Conservation (phyloP, 2,797 vertebrate species). For the Cossypha dichroa region DNA sequence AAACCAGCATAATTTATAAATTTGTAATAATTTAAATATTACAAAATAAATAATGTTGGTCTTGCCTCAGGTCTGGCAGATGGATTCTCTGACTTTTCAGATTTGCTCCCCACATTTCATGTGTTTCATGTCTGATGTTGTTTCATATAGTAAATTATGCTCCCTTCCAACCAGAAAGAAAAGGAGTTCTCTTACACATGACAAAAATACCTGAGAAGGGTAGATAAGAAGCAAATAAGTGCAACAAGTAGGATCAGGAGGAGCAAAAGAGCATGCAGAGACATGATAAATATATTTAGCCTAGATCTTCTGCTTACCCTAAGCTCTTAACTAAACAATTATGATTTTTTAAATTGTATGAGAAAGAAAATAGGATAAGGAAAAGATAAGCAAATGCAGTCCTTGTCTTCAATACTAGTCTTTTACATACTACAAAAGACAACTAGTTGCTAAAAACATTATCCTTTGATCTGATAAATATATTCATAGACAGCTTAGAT, state of each 20-base stretch:
- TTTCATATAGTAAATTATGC: background rate
- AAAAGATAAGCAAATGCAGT: background rate
- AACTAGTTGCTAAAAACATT: background rate
- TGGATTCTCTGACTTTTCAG: background rate
- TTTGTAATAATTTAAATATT: background rate
- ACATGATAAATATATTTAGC: background rate
- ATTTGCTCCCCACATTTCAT: background rate
- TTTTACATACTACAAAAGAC: background rate
- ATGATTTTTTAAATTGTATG: background rate
- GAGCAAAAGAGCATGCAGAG: background rate
- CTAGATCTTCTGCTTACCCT: background rate
- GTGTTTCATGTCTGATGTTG: background rate
- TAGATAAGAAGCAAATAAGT: background rate
- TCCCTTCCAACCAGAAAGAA: background rate
- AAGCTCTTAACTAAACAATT: background rate
- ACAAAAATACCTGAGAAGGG: background rate
- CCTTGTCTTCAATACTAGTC: background rate
- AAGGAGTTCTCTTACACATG: background rate
- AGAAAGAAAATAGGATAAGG: background rate
- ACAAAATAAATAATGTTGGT: rapidly evolving
- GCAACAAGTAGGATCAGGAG: background rate
- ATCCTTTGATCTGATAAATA: background rate
- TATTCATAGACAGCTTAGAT: background rate
- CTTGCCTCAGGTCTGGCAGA: background rate
- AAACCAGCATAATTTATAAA: background rate